These are phyloP conservation scores for Cataglyphis rosenhaueri DNA, from an alignment of 2,888 invertebrate genomes.

Conservation along the genomic window DNA sequence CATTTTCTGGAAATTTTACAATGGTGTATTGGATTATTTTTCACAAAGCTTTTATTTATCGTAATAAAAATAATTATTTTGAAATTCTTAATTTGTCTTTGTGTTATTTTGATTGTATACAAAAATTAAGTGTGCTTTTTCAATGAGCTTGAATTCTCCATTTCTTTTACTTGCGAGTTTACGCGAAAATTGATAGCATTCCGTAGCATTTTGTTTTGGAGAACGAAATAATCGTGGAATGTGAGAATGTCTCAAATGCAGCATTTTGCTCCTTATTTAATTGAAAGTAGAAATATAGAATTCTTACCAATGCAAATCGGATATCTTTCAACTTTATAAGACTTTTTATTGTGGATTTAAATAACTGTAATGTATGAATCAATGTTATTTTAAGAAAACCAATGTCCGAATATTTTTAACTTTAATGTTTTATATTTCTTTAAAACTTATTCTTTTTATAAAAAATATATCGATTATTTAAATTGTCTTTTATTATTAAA, in stretches of 20 bases:
- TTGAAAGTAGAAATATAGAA: slow-evolving; percentile 40
- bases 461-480: background rate
- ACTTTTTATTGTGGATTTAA: slow-evolving; percentile 15
- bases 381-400: background rate
- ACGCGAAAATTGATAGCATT: slow-evolving; percentile 50
- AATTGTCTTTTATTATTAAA: background rate
- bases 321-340: slow-evolving; percentile 15
- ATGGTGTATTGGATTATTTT: slow-evolving; percentile 14
- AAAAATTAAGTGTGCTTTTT: slow-evolving; percentile 1
- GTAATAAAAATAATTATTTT: slow-evolving; percentile 6
- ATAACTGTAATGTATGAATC: slow-evolving; percentile 15
- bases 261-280: slow-evolving; percentile 52
- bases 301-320: background rate
- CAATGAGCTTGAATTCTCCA: slow-evolving; percentile 12
- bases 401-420: background rate
- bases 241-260: slow-evolving; percentile 54
- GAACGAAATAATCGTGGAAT: slow-evolving; percentile 57
- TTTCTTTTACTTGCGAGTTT: slow-evolving; percentile 43
- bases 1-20: slow-evolving; percentile 40
- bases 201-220: slow-evolving; percentile 16
- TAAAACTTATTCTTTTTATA: background rate
- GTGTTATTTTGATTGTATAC: background rate
- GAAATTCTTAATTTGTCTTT: slow-evolving; percentile 10
- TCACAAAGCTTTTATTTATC: slow-evolving; percentile 4
- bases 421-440: background rate